These are phyloP conservation scores for Arge pagana DNA, from an alignment of 2,888 invertebrate genomes.

Conservation along the genomic window DNA sequence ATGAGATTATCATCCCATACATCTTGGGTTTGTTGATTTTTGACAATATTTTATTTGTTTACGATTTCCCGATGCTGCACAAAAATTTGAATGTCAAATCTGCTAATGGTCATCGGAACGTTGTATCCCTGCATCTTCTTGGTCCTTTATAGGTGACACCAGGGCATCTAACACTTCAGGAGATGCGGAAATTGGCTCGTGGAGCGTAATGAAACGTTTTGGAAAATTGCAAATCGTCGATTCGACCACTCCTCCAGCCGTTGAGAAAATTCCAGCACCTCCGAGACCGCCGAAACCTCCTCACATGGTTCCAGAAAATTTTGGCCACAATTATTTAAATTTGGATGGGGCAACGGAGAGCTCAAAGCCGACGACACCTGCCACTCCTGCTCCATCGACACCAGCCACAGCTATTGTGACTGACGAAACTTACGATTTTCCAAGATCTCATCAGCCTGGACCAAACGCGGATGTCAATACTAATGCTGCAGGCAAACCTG, in stretches of 20 bases:
- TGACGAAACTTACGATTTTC: constrained; percentile 73
- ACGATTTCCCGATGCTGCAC: too few species aligned
- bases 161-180: constrained; percentile 64
- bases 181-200: constrained; percentile 63
- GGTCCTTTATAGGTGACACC: constrained; percentile 55
- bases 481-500: constrained; percentile 42
- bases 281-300: constrained; percentile 79
- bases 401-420: constrained; percentile 45
- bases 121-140: too few species aligned
- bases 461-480: constrained; percentile 47
- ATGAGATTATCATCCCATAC: too few species aligned
- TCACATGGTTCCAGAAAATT: constrained; percentile 58
- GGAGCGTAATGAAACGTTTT: constrained; percentile 64
- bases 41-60: constrained; percentile 5
- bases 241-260: constrained; percentile 42
- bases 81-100: constrained; percentile 15
- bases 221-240: constrained; percentile 60
- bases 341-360: constrained; percentile 55
- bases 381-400: constrained; percentile 49
- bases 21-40: too few species aligned
- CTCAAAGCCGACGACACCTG: constrained; percentile 53
- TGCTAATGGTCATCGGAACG: constrained; percentile 14
- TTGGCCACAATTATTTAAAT: constrained; percentile 60
- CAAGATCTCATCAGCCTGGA: constrained; percentile 66
- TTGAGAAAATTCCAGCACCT: constrained; percentile 63